Evolutionary conservation across 1,140 invertebrate species (phyloP), one percentile per base, ranked within the genome.

Genomic region (Lepidurus couesii): DNA sequence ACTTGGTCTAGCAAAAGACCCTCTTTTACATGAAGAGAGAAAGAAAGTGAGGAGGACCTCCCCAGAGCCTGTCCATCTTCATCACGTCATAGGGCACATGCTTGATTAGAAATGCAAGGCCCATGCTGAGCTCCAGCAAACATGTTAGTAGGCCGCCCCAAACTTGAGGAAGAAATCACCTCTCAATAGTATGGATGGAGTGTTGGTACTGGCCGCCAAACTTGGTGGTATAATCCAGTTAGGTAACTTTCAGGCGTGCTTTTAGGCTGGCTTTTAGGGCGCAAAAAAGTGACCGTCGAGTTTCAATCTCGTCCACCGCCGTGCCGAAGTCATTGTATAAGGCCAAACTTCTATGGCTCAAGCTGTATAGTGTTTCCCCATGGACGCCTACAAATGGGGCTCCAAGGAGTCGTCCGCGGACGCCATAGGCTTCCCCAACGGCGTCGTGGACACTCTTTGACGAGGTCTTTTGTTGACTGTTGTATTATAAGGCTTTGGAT

Each of bases 61-160:
- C 53, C 53, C 7, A 65, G 53, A 65, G 53, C 53, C 53, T 65
- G 53, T 65, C 53, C 53, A 1, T 65, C 53, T 65, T 65, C 53
- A 65, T 65, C 53, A 65, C 53, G 53, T 65, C 53, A 65, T 65
- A 65, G 53, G 53, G 53, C 53, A 65, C 53, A 65, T 65, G 53
- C 53, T 65, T 65, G 53, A 65, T 65, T 65, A 65, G 53, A 65
- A 65, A 65, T 65, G 53, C 53, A 65, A 65, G 53, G 53, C 53
- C 21, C 53, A 65, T 21, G 53, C 53, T 65, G 53, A 21, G 53
- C 53, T 65, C 53, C 16, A 65, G 53, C 53, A 21, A 65, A 65
- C 53, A 65, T 65, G 53, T 65, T 21, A 65, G 53, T 65, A 65
- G 53, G 53, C 53, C 53, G 34, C 34, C 3, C 3, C 34, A 34